phyloP scores from a whole-genome alignment of 2,888 invertebrate species.

The Idaea dimidiata region DNA sequence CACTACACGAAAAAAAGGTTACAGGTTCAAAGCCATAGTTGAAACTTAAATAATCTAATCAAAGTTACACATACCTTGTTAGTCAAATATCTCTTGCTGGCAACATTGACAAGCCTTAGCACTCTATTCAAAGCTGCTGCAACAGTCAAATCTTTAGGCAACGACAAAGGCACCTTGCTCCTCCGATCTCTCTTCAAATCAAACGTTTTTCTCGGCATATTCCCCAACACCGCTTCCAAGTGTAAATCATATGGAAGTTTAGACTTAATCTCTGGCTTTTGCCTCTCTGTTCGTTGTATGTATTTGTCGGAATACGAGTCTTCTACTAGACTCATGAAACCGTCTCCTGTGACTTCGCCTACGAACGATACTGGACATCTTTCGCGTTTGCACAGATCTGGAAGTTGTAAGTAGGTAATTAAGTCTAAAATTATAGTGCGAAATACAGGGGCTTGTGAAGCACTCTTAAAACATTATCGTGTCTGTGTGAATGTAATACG shows the following conservation, averaged over 20 bases:
- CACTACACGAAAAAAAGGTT: too few relatives aligned
- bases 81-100: constrained; percentile 96
- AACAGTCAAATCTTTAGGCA: constrained; percentile 82
- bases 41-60: too few relatives aligned
- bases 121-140: constrained; percentile 88
- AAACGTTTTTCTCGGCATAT: constrained; percentile 82
- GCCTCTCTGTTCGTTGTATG: constrained; percentile 55
- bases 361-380: constrained; percentile 96
- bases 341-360: constrained; percentile 94
- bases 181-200: constrained; percentile 76
- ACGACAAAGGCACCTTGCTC: constrained; percentile 70
- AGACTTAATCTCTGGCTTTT: constrained; percentile 55
- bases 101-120: constrained; percentile 93
- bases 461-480: too few relatives aligned
- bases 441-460: too few relatives aligned
- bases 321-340: constrained; percentile 86
- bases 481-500: too few relatives aligned
- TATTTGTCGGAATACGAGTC: constrained; percentile 72
- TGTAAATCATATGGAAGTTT: constrained; percentile 92
- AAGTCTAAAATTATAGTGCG: too few relatives aligned
- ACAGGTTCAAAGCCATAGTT: too few relatives aligned
- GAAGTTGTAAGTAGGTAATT: constrained; percentile 13
- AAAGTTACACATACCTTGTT: constrained; percentile 87
- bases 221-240: constrained; percentile 87
- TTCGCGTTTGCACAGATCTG: constrained; percentile 90